Evolutionary conservation across 2,888 invertebrate genomes (phyloP), one percentile per base, ranked within the genome.

Genomic region (Drosophila quinaria): DNA sequence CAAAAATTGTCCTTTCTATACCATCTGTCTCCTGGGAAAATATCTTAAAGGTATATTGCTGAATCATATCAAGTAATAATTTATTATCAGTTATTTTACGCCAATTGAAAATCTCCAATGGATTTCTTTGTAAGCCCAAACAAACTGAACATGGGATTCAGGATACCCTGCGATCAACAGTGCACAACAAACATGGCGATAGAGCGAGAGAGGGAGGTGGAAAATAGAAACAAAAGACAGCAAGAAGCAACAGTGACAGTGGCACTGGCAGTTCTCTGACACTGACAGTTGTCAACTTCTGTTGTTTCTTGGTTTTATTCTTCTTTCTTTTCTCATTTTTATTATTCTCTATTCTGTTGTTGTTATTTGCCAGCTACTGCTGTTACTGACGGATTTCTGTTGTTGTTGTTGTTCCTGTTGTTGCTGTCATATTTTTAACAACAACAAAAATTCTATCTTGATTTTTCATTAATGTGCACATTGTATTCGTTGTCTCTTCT

Each of bases 281-380:
- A 78, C 78, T 89, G 91, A 90, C 90, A 90, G 91, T 90, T 91
- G 91, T 91, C 91, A 91, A 90, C 90, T 90, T 78, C 82, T 90
- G 88, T 82, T 90, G 84, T 86, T 82, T 83, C 71, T 84, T 72
- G 88, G 73, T 56, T 77, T 73, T 88, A 68, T 86, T 78, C 70
- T 60, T 81, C 65, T 58, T 54, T 55, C 54, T 61, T 19, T 56
- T 31, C 52, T 54, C n/a, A 22, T 50, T 39, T 35, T 37, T 42
- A 46, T 42, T 68, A 46, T 55, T 49, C 19, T 39, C 47, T 73
- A 37, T 56, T 39, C 44, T 50, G 47, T 44, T 70, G 56, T 52
- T 64, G 37, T 50, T 47, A 33, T 33, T 58, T 49, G 15, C 13
- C 41, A 31, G 51, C 62, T 78, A 47, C 47, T 70, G 49, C 70